These are phyloP conservation scores for Hyperoplus lanceolatus DNA, from an alignment of 2,797 vertebrate species.

Conservation along the genomic window DNA sequence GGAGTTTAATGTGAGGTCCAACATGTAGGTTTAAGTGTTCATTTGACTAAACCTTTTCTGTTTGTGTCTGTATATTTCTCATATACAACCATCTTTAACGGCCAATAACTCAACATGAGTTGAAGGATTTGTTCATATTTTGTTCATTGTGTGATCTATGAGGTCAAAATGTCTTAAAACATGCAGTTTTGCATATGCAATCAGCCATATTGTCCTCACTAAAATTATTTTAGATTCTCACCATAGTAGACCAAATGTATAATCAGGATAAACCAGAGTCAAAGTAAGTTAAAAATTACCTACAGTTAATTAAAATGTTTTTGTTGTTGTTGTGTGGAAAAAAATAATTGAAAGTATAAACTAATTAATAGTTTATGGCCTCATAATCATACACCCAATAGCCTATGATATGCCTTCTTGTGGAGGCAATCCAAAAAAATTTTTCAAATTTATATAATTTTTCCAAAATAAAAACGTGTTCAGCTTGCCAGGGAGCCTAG, in stretches of 20 bases:
- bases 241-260: background rate
- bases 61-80: no score
- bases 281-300: no score
- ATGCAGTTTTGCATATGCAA: background rate
- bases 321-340: no score
- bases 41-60: no score
- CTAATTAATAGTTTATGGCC: background rate
- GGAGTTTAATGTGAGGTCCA: no score
- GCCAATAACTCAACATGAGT: no score
- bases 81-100: no score
- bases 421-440: constrained; percentile 46
- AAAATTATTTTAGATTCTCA: background rate
- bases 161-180: background rate
- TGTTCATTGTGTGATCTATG: no score
- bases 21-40: no score
- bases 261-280: background rate
- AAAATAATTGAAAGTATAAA: no score
- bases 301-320: no score
- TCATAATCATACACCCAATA: constrained; percentile 3
- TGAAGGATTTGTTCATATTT: no score
- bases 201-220: background rate
- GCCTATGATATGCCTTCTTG: constrained; percentile 21
- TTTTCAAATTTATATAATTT: constrained; percentile 49
- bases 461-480: constrained; percentile 27
- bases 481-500: constrained; percentile 10